Base-by-base conservation (phyloP, 2,797 vertebrate species). In the Danio kyathit region DNA sequence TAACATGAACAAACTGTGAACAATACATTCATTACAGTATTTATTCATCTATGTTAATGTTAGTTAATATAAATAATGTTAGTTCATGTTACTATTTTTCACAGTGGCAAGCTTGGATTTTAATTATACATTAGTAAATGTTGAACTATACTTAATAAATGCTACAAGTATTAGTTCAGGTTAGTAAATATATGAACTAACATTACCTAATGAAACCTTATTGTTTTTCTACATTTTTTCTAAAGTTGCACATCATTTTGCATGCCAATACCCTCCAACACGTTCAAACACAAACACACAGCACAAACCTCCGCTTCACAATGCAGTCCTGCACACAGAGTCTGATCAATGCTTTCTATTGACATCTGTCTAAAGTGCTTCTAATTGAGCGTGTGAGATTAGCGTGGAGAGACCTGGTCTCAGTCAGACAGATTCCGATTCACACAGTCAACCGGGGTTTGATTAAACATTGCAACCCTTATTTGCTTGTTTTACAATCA, bases 351-450 rank as follows among this genome's bases (percentile, higher is more conserved):
- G 65, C 21, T 17, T 69, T 79, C 16, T 70, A 70, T 51, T 70
- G 76, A 61, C 66, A 19, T 41, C 54, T 43, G 48, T 61, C 66
- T 51, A 16, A 7, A 61, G 76, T 71, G 56, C 16, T 79, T 79
- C 65, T 79, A 79, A 79, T 79, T 79, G 76, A 49, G 52, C 16
- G 3, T 66, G 61, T 76, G 49, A 49, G 48, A 64, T 63, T 74
- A 63, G 59, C 0, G 7, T 57, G 14, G 56, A 60, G 54, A 69
- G 13, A 40, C 65, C 16, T 3, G 1, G 10, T 44, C 63, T 57
- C 14, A 77, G 56, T 57, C 51, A 66, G 51, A 54, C 75, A 67
- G 6, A 29, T 59, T 41, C 54, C 29, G 49, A 51, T 61, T 51
- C 29, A 61, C 56, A 63, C 13, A 67, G 10, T 13, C 51, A 46